Conservation (phyloP, 2,797 vertebrate genomes). For the Aselliscus stoliczkanus region DNA sequence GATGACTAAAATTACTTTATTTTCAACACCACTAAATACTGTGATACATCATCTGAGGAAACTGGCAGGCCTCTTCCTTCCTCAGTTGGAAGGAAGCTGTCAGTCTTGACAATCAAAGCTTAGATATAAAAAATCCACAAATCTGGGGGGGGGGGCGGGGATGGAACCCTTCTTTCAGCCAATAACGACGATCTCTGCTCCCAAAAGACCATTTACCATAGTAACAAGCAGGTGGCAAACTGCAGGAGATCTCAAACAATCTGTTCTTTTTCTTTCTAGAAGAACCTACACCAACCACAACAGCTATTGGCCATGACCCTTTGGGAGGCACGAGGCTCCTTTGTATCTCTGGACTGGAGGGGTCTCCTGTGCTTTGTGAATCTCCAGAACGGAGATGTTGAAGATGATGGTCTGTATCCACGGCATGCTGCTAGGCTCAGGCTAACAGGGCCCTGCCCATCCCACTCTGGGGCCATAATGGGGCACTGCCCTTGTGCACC, state of each 20-base stretch:
- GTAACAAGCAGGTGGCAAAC: background rate
- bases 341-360: background rate
- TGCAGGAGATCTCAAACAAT: background rate
- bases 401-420: background rate
- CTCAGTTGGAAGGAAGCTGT: background rate
- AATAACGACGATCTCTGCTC: background rate
- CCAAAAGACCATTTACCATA: background rate
- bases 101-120: conserved; percentile 1
- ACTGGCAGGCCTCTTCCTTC: background rate
- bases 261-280: background rate
- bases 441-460: background rate
- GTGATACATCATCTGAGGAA: background rate
- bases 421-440: too few relatives aligned
- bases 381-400: background rate
- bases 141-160: background rate
- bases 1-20: conserved; percentile 65
- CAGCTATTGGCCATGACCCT: background rate
- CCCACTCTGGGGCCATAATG: too few relatives aligned
- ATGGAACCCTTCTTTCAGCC: background rate
- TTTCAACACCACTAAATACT: conserved; percentile 50
- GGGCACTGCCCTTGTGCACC: fast-evolving
- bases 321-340: background rate
- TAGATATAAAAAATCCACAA: background rate
- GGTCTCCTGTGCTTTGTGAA: background rate
- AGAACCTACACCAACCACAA: background rate